Conservation (phyloP, 1,140 invertebrate genomes). For the Dryas iulia region DNA sequence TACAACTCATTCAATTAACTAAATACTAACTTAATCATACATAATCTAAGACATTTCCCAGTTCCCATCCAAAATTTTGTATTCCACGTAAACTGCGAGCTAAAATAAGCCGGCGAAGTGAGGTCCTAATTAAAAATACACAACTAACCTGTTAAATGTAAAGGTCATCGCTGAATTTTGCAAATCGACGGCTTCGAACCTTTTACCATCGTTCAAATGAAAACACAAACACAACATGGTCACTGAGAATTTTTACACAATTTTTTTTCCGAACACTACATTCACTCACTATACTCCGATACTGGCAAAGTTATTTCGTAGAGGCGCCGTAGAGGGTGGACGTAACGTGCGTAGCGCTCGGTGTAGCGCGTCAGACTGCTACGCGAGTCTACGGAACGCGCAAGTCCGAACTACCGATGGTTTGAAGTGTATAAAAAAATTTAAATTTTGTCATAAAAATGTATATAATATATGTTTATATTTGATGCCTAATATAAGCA, state of each 20-base stretch:
- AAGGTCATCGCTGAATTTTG: constrained; percentile 57
- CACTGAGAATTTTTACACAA: constrained; percentile 31
- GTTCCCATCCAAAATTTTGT: background rate
- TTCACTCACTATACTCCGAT: constrained; percentile 38
- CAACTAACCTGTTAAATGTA: constrained; percentile 64
- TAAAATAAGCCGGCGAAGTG: constrained; percentile 20
- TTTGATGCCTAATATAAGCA: too few relatives aligned
- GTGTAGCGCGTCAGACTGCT: constrained; percentile 56
- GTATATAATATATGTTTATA: background rate
- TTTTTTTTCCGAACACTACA: constrained; percentile 28
- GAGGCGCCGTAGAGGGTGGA: constrained; percentile 34
- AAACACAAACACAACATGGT: constrained; percentile 44
- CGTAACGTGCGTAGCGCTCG: constrained; percentile 51
- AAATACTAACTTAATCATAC: too few relatives aligned
- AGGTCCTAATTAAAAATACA: constrained; percentile 59
- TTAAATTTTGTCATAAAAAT: constrained; percentile 37
- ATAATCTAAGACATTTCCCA: background rate
- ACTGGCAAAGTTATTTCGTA: constrained; percentile 38
- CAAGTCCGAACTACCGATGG: constrained; percentile 50
- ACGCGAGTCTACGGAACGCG: constrained; percentile 44
- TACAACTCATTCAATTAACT: too few relatives aligned
- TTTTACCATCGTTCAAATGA: constrained; percentile 37
- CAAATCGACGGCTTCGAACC: constrained; percentile 43
- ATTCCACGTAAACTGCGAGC: background rate
- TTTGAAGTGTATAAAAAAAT: constrained; percentile 48